phyloP scores from a whole-genome alignment of 2,888 invertebrate species.

The Maniola hyperantus region DNA sequence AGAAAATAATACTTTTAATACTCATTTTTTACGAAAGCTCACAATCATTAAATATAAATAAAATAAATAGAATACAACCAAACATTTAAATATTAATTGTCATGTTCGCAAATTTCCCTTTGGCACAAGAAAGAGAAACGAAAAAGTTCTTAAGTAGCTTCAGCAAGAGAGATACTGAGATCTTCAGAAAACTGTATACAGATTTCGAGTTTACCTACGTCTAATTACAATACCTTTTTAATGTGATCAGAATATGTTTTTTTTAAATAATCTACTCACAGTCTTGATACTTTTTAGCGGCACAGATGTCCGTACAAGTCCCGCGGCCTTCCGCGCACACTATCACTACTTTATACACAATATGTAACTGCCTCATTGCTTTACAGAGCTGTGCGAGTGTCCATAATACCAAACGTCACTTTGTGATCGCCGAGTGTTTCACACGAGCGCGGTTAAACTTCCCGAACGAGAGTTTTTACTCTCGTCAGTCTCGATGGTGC shows the following conservation, averaged over 20 bases:
- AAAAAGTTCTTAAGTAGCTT: constrained; percentile 49
- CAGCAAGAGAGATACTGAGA: constrained; percentile 65
- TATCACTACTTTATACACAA: constrained; percentile 43
- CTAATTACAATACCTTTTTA: constrained; percentile 48
- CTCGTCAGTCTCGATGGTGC: constrained; percentile 51
- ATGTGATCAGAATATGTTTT: constrained; percentile 55
- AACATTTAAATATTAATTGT: constrained; percentile 58
- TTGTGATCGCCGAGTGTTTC: constrained; percentile 8
- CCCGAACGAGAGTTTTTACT: constrained; percentile 67
- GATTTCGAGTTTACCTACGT: constrained; percentile 57
- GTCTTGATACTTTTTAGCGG: constrained; percentile 63
- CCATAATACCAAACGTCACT: neutral
- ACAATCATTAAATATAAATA: constrained; percentile 52
- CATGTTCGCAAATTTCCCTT: constrained; percentile 68
- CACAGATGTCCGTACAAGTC: constrained; percentile 37
- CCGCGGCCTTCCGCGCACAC: constrained; percentile 30
- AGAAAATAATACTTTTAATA: constrained; percentile 29
- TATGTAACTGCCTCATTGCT: constrained; percentile 40
- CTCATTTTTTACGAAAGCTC: constrained; percentile 28
- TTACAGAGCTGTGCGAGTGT: constrained; percentile 14
- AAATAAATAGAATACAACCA: constrained; percentile 68
- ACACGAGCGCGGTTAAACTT: constrained; percentile 72
- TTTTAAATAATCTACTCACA: constrained; percentile 64
- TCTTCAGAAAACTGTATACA: constrained; percentile 75
- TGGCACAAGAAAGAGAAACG: constrained; percentile 69